Percentiles rank a stretch among this genome's conserved stretches.
phyloP scores from a whole-genome alignment of 1,140 invertebrate species.

The Drosophila obscura region DNA sequence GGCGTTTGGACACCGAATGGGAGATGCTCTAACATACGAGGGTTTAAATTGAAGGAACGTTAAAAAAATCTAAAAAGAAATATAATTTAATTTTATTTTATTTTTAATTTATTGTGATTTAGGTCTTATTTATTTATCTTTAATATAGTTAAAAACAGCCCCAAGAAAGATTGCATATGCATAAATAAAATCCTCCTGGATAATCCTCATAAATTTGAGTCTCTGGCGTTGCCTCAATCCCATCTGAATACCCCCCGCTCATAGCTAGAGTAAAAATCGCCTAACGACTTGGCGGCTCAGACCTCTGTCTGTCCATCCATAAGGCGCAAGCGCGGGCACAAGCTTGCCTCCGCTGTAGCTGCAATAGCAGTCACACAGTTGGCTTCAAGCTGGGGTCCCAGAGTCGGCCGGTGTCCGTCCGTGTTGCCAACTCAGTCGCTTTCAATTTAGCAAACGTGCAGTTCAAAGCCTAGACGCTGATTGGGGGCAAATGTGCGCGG shows the following conservation, averaged over 20 bases:
- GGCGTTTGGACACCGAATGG: neutral
- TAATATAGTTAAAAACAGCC: too few relatives aligned
- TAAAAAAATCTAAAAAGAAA: too few relatives aligned
- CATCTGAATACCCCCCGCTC: neutral
- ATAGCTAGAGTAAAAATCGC: constrained; percentile 11
- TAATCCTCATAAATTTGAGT: too few relatives aligned
- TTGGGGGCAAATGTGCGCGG: constrained; percentile 75
- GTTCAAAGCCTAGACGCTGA: constrained; percentile 77
- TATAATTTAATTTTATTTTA: too few relatives aligned
- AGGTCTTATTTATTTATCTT: too few relatives aligned
- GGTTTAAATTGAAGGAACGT: too few relatives aligned
- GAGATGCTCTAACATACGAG: constrained; percentile 29
- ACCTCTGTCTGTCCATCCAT: constrained; percentile 23
- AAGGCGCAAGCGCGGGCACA: constrained; percentile 73
- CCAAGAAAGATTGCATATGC: too few relatives aligned
- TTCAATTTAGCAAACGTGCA: constrained; percentile 81
- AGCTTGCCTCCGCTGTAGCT: constrained; percentile 36
- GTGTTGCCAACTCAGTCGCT: constrained; percentile 66
- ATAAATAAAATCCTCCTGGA: too few relatives aligned
- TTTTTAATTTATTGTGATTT: too few relatives aligned
- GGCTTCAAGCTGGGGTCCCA: constrained; percentile 2
- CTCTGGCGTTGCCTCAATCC: too few relatives aligned
- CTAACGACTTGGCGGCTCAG: constrained; percentile 15
- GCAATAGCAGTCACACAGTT: constrained; percentile 36
- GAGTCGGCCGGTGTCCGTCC: constrained; percentile 36